A percentile compares a stretch with the other conserved stretches of the same genome.
Evolutionary conservation across 2,888 invertebrate genomes (phyloP).

Genomic region (Torymus auratus): DNA sequence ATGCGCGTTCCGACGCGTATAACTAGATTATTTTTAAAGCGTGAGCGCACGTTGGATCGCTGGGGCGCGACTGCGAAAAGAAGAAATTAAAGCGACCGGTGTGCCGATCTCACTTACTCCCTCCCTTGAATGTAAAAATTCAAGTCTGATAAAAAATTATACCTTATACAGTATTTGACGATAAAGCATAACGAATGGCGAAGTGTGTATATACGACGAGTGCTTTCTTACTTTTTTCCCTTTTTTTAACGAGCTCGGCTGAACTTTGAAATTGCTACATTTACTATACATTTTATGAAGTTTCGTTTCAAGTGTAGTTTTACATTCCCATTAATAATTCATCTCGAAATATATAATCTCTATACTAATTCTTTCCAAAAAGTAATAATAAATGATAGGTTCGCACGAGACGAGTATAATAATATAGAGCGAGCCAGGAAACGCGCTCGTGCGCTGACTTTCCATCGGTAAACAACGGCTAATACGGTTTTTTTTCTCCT

Average conservation of each 20-base stretch:
- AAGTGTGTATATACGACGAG: neutral
- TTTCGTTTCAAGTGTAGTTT: too few relatives aligned
- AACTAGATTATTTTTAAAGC: constrained; percentile 31
- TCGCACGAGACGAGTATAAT: too few relatives aligned
- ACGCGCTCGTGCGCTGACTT: neutral
- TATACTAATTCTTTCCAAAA: too few relatives aligned
- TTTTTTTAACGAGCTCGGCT: constrained; percentile 1
- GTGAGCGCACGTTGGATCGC: constrained; percentile 16
- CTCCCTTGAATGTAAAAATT: constrained; percentile 16
- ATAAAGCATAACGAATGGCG: constrained; percentile 41
- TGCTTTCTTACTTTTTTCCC: neutral
- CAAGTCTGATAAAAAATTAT: constrained; percentile 23
- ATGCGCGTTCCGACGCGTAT: constrained; percentile 13
- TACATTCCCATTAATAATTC: too few relatives aligned
- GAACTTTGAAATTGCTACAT: constrained; percentile 8
- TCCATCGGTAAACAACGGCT: constrained; percentile 13
- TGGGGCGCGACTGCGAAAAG: neutral
- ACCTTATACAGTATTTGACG: constrained; percentile 17
- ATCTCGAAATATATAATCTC: too few relatives aligned
- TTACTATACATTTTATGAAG: neutral
- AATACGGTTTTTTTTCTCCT: constrained; percentile 5
- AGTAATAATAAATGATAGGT: too few relatives aligned
- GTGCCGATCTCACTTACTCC: constrained; percentile 6
- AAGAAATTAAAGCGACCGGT: constrained; percentile 23
- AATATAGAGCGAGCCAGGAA: neutral